These are phyloP conservation scores for Echinarachnius parma DNA, from an alignment of 53 echinoderm and acorn worm genomes.

Conservation along the genomic window DNA sequence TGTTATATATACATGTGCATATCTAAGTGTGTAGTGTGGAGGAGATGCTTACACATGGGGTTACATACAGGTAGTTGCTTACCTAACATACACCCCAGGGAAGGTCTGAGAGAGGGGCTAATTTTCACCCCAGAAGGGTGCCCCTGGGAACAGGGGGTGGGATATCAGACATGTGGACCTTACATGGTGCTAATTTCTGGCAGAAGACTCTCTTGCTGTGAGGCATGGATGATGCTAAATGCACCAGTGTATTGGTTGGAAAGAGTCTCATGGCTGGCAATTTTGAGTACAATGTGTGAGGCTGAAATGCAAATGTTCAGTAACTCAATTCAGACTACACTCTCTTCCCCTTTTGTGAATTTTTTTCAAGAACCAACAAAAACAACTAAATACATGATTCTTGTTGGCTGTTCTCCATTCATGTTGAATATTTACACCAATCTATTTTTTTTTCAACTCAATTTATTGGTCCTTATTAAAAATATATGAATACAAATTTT, in stretches of 20 bases:
- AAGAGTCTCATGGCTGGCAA: conserved; percentile 11
- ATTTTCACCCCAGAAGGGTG: conserved; percentile 17
- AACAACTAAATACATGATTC: too few relatives aligned
- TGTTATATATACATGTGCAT: too few relatives aligned
- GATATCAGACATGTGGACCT: conserved; percentile 20
- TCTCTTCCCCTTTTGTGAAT: conserved; percentile 5
- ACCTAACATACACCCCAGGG: conserved; percentile 21
- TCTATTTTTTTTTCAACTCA: too few relatives aligned
- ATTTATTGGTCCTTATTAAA: too few relatives aligned
- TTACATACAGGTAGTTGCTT: conserved; percentile 10
- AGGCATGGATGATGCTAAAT: conserved; percentile 18
- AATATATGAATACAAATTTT: too few relatives aligned
- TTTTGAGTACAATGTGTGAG: conserved; percentile 30
- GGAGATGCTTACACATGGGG: conserved; percentile 33
- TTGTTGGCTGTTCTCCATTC: too few relatives aligned
- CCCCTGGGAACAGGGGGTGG: conserved; percentile 29
- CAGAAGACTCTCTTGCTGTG: conserved; percentile 11
- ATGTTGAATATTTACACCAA: too few relatives aligned
- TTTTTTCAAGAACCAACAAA: too few relatives aligned
- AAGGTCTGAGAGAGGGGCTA: conserved; percentile 34
- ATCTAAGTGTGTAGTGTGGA: too few relatives aligned
- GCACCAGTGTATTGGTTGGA: conserved; percentile 28
- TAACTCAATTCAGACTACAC: conserved; percentile 39
- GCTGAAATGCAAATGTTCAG: not conserved
- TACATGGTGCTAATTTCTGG: conserved; percentile 18